A percentile compares a stretch with the other conserved stretches of the same genome.
Evolutionary conservation across 1,140 invertebrate species (phyloP).

Genomic region (Samia ricini): DNA sequence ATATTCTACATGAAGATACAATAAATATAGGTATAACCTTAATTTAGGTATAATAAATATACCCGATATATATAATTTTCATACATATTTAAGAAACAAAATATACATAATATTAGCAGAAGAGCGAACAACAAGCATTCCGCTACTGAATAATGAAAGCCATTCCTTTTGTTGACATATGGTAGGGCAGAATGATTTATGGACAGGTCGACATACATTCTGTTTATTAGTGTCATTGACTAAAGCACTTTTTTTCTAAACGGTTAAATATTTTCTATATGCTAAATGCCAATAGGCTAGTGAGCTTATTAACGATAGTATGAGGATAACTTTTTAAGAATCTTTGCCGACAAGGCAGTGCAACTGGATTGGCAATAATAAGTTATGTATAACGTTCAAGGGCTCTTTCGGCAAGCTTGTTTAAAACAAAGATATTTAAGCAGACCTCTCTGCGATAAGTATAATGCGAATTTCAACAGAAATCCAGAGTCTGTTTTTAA

Average conservation of each 20-base stretch:
- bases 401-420: too few relatives aligned
- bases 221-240: constrained; percentile 26
- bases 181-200: constrained; percentile 32
- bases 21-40: not conserved
- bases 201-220: constrained; percentile 30
- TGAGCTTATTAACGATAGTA: too few relatives aligned
- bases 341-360: too few relatives aligned
- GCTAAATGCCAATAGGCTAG: not conserved
- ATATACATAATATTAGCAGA: not conserved
- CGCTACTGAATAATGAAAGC: constrained; percentile 21
- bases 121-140: constrained; percentile 9
- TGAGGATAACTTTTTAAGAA: too few relatives aligned
- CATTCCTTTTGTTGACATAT: constrained; percentile 26
- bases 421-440: too few relatives aligned
- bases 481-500: too few relatives aligned
- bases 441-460: too few relatives aligned
- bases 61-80: too few relatives aligned
- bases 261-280: not conserved
- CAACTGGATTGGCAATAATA: too few relatives aligned
- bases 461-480: too few relatives aligned
- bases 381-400: too few relatives aligned
- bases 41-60: too few relatives aligned
- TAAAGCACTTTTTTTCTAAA: not conserved
- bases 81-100: not conserved
- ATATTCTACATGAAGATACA: not conserved